A percentile compares a stretch with the other conserved stretches of the same genome.
Conservation (phyloP, 2,113 vertebrate species). For the Platichthys stellatus region DNA sequence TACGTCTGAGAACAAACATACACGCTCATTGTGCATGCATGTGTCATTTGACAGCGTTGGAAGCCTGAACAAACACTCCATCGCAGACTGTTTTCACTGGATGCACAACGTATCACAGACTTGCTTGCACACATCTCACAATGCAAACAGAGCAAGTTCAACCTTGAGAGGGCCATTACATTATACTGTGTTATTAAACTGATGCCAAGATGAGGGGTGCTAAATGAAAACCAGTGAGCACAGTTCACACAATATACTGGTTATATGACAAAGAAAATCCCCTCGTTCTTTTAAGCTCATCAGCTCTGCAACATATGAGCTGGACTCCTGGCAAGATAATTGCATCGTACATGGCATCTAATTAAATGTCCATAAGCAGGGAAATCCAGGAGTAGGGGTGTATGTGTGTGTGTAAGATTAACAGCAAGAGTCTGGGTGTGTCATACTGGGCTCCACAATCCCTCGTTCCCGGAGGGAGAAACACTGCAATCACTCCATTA, state of each 20-base stretch:
- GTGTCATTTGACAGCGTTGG: background rate
- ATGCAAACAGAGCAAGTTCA: slow-evolving; percentile 21
- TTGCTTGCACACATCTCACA: slow-evolving; percentile 17
- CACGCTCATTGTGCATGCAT: background rate
- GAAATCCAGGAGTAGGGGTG: slow-evolving; percentile 56
- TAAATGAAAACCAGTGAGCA: slow-evolving; percentile 23
- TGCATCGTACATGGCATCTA: slow-evolving; percentile 80
- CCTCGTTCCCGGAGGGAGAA: slow-evolving; percentile 70
- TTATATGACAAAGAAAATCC: slow-evolving; percentile 55
- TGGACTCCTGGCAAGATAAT: slow-evolving; percentile 75
- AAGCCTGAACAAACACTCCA: slow-evolving; percentile 20
- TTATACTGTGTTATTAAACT: slow-evolving; percentile 12
- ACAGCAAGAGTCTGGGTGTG: slow-evolving; percentile 23
- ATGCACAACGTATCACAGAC: slow-evolving; percentile 8
- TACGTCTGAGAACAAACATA: slow-evolving; percentile 4
- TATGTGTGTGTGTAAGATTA: background rate
- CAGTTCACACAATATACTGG: slow-evolving; percentile 8
- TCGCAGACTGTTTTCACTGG: slow-evolving; percentile 11
- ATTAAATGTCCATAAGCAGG: slow-evolving; percentile 81
- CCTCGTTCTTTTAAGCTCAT: slow-evolving; percentile 59
- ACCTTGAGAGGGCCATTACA: slow-evolving; percentile 24
- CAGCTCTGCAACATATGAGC: slow-evolving; percentile 59
- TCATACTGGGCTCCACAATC: slow-evolving; percentile 61
- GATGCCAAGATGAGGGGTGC: slow-evolving; percentile 25
- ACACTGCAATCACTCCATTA: slow-evolving; percentile 84